Conservation (phyloP, 2,888 invertebrate genomes). For the Deilephila elpenor region DNA sequence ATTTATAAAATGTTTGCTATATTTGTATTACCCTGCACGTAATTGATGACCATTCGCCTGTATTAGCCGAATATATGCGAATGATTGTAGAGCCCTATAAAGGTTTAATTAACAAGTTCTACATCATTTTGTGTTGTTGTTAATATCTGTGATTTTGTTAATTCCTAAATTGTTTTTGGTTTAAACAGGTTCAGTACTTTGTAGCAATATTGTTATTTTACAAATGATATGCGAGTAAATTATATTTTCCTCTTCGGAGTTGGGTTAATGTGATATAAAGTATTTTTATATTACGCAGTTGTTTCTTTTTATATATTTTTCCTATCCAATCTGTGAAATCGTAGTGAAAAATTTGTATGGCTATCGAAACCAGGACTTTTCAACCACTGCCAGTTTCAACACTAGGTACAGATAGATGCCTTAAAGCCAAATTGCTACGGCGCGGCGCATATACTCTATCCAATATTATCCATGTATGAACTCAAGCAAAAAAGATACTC, state of each 20-base stretch:
- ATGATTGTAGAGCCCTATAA: too few species aligned
- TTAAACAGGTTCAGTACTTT: neutral
- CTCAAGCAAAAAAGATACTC: neutral
- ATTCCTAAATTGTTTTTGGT: neutral
- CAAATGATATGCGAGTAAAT: neutral
- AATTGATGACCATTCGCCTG: too few species aligned
- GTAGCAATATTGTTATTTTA: neutral
- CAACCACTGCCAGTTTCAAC: too few species aligned
- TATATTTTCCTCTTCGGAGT: conserved; percentile 14
- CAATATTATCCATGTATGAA: too few species aligned
- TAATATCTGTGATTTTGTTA: conserved; percentile 17
- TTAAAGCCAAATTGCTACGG: too few species aligned
- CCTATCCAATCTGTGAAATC: neutral
- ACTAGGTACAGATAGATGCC: too few species aligned
- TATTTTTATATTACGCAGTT: neutral
- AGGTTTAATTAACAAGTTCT: neutral
- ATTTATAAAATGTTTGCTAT: too few species aligned
- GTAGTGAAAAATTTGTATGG: too few species aligned
- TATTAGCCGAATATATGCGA: too few species aligned
- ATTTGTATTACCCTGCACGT: too few species aligned
- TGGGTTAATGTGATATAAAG: neutral
- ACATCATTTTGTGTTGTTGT: neutral
- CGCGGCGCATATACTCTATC: neutral
- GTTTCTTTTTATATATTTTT: neutral
- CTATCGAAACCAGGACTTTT: too few species aligned